Percentiles rank a stretch among this genome's conserved stretches.
These are phyloP conservation scores for Pogonomyrmex californicus DNA, from an alignment of 1,140 invertebrate genomes.

Conservation along the genomic window DNA sequence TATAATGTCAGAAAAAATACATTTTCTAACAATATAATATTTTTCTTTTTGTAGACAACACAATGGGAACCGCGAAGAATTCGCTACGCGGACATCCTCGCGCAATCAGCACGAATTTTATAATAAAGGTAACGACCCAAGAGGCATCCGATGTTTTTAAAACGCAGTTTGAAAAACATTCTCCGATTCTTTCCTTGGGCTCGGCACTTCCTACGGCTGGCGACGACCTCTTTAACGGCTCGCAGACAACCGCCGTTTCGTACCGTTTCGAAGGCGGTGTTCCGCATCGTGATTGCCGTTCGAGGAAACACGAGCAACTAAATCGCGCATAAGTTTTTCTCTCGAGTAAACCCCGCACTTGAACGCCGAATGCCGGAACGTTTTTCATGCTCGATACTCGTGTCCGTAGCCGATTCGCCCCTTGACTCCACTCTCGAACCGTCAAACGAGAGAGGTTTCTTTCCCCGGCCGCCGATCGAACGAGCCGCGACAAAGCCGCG, in stretches of 20 bases:
- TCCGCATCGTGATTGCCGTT: constrained; percentile 62
- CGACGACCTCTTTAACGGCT: constrained; percentile 52
- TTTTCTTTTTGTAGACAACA: not conserved
- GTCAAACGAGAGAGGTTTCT: not conserved
- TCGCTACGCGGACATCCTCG: constrained; percentile 76
- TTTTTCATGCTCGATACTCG: constrained; percentile 33
- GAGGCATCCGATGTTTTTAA: not conserved
- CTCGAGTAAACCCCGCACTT: constrained; percentile 23
- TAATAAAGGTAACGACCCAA: constrained; percentile 44
- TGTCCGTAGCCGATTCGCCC: not conserved
- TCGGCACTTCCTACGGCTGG: constrained; percentile 1
- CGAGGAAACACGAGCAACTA: constrained; percentile 59
- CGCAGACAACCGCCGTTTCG: constrained; percentile 45
- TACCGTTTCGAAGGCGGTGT: constrained; percentile 61
- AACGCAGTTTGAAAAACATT: not conserved
- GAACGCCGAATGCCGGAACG: not conserved
- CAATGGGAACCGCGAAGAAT: constrained; percentile 72
- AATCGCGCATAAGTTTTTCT: constrained; percentile 56
- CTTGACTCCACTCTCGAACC: constrained; percentile 20
- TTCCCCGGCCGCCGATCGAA: not conserved
- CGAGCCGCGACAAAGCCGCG: constrained; percentile 4
- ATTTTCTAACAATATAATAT: not conserved
- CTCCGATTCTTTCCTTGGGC: constrained; percentile 35
- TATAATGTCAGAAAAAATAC: not conserved
- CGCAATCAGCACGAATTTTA: constrained; percentile 43